These are phyloP conservation scores for Callipepla squamata DNA, from an alignment of 2,113 vertebrate genomes.

Conservation along the genomic window DNA sequence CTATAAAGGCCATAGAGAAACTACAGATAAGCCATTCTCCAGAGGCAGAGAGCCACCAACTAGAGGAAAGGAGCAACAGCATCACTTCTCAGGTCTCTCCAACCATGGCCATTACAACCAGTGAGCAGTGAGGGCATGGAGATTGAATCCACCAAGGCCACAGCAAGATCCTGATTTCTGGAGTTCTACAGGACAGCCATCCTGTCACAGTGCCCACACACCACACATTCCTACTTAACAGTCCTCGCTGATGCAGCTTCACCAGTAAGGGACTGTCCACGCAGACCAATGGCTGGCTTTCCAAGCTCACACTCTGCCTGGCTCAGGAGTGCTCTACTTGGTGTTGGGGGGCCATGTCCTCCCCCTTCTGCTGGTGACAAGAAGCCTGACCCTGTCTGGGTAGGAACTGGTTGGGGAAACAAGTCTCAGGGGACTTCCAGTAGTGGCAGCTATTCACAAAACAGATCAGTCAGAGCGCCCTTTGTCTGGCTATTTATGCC, in stretches of 20 bases:
- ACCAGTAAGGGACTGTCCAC: fast-evolving
- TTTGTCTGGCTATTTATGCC: not conserved
- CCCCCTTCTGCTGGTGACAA: not conserved
- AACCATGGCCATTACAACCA: not conserved
- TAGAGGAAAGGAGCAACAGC: not conserved
- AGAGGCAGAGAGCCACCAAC: not conserved
- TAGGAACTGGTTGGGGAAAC: not conserved
- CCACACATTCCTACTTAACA: not conserved
- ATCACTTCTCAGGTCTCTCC: not conserved
- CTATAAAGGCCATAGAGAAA: not conserved
- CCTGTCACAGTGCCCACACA: not conserved
- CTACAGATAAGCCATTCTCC: not conserved
- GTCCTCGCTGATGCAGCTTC: not conserved
- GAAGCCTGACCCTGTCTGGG: not conserved
- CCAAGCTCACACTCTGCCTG: not conserved
- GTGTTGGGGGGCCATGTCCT: not conserved
- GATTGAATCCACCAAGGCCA: not conserved
- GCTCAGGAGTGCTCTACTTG: not conserved
- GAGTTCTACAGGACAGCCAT: not conserved
- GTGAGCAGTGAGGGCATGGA: not conserved
- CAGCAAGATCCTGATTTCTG: not conserved
- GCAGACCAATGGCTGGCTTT: not conserved
- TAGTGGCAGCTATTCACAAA: not conserved
- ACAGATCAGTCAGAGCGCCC: not conserved
- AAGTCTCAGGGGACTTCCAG: not conserved